Conservation (phyloP, 2,888 invertebrate species). For the Pyrrhia umbra region DNA sequence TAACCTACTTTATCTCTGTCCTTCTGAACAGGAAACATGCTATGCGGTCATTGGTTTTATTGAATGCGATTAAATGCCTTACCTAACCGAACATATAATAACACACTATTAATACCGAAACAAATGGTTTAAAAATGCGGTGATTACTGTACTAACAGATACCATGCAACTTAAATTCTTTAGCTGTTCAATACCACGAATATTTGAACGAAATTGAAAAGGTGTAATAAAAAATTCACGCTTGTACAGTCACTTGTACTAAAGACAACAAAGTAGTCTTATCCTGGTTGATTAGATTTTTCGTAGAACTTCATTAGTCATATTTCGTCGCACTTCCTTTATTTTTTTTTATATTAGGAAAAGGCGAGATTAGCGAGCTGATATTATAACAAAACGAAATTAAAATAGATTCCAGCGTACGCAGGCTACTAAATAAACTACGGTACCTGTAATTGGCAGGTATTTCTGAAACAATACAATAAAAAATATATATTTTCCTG, state of each 20-base stretch:
- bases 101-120: conserved; percentile 30
- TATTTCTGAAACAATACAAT: not conserved
- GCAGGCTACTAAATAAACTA: not conserved
- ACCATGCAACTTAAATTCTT: conserved; percentile 21
- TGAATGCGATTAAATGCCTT: conserved; percentile 21
- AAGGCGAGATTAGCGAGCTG: not conserved
- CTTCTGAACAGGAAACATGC: conserved; percentile 18
- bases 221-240: conserved; percentile 12
- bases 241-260: not conserved
- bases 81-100: conserved; percentile 24
- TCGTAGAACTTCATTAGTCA: conserved; percentile 3
- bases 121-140: conserved; percentile 33
- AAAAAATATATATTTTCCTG: conserved; percentile 5
- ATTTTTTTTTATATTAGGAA: conserved; percentile 20
- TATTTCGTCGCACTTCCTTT: conserved; percentile 6
- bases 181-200: conserved; percentile 21
- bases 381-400: not conserved
- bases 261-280: conserved; percentile 4
- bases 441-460: not conserved
- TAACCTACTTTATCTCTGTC: conserved; percentile 8
- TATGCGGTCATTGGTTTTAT: conserved; percentile 22
- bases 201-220: conserved; percentile 28
- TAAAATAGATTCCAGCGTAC: not conserved
- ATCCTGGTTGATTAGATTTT: not conserved
- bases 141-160: conserved; percentile 29